Conservation (phyloP, 2,113 vertebrate genomes). For the Dolichotis patagonum region DNA sequence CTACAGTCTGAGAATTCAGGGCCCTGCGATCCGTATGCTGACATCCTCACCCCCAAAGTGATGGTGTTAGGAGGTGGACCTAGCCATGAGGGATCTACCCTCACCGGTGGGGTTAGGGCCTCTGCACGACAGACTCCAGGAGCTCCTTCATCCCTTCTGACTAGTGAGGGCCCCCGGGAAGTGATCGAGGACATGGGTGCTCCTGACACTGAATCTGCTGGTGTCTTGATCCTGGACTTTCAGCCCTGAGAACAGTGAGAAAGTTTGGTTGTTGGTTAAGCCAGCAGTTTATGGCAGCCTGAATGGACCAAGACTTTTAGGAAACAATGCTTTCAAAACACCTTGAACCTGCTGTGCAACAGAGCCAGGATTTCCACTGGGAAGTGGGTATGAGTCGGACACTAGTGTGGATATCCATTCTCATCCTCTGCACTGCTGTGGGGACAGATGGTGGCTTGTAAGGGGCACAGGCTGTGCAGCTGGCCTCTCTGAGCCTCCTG, state of each 20-base stretch:
- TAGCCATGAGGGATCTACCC: background rate
- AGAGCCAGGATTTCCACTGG: background rate
- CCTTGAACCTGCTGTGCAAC: background rate
- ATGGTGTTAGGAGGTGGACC: background rate
- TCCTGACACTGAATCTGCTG: background rate
- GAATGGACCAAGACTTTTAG: background rate
- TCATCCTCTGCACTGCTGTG: background rate
- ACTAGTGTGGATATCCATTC: fast-evolving
- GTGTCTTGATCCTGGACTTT: background rate
- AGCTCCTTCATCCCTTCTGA: background rate
- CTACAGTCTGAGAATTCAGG: background rate
- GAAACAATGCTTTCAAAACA: slow-evolving; percentile 5
- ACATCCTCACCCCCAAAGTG: background rate
- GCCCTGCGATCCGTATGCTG: background rate
- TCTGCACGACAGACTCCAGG: too few species aligned
- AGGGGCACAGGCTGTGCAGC: background rate
- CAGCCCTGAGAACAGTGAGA: background rate
- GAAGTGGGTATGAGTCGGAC: too few species aligned
- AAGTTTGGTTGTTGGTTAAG: background rate
- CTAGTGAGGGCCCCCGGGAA: background rate
- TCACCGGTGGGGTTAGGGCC: background rate
- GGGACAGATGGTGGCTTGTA: fast-evolving
- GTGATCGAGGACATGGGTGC: background rate
- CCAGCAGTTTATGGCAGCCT: background rate
- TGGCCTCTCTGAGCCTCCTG: background rate